Conservation (phyloP, 2,797 vertebrate genomes). For the Tympanoctomys barrerae region DNA sequence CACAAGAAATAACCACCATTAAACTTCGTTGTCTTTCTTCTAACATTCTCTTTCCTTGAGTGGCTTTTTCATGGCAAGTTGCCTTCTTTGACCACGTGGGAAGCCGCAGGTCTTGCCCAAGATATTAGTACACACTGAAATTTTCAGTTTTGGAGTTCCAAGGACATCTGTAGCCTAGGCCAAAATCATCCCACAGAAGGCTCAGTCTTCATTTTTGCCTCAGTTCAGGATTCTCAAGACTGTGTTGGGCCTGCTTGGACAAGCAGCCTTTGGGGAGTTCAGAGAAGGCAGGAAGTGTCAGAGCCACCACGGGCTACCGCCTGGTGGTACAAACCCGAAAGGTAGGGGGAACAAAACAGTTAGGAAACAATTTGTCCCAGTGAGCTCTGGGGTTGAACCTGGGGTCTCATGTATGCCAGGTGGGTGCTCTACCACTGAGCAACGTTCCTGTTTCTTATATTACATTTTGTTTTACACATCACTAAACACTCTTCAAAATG, state of each 20-base stretch:
- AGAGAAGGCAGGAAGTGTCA: not conserved
- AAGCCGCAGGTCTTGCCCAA: conserved; percentile 33
- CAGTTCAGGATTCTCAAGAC: not conserved
- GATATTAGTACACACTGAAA: conserved; percentile 29
- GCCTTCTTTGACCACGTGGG: conserved; percentile 17
- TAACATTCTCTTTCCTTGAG: not conserved
- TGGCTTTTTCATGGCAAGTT: not conserved
- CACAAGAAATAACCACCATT: not conserved
- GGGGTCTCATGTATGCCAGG: too few species aligned
- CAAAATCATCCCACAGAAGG: not conserved
- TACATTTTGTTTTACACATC: not conserved
- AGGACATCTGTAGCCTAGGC: not conserved
- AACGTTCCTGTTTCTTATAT: too few species aligned
- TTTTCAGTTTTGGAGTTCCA: not conserved
- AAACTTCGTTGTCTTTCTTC: not conserved
- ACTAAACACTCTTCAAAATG: not conserved
- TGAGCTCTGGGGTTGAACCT: not conserved
- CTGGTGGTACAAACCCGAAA: not conserved
- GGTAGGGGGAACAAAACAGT: not conserved
- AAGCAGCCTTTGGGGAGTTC: not conserved
- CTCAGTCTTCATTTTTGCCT: not conserved
- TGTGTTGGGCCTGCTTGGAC: not conserved
- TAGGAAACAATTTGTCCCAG: not conserved
- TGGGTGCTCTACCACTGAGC: not conserved
- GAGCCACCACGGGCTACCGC: too few species aligned